phyloP scores from a whole-genome alignment of 2,113 vertebrate species.

The Platysternon megacephalum region DNA sequence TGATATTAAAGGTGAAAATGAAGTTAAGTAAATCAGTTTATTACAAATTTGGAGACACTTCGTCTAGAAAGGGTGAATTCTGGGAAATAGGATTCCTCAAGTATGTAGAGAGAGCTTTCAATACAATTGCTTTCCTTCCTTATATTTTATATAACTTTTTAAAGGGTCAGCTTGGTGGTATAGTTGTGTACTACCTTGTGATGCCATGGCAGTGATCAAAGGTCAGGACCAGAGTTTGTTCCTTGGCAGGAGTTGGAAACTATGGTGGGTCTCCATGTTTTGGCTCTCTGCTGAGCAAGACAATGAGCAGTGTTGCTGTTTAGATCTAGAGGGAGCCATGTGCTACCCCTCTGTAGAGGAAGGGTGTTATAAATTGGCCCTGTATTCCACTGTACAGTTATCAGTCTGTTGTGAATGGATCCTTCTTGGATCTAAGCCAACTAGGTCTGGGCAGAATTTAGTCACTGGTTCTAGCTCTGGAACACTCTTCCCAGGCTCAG shows the following conservation, averaged over 20 bases:
- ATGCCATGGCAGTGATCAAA: rapidly evolving
- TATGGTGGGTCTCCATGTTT: neutral
- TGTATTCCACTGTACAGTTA: rapidly evolving
- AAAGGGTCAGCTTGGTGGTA: neutral
- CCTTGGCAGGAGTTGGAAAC: neutral
- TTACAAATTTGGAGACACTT: neutral
- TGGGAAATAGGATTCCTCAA: neutral
- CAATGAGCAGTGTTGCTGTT: rapidly evolving
- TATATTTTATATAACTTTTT: neutral
- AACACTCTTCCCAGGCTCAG: neutral
- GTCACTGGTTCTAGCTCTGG: neutral
- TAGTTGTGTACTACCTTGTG: neutral
- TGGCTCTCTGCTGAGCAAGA: neutral
- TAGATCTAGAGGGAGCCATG: rapidly evolving
- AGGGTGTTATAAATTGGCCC: no score
- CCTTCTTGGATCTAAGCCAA: neutral
- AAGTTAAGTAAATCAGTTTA: neutral
- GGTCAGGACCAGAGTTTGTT: neutral
- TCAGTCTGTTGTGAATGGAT: rapidly evolving
- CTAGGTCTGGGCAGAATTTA: neutral
- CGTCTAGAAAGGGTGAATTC: neutral
- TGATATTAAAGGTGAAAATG: neutral
- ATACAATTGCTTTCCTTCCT: neutral
- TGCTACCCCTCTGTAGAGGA: neutral
- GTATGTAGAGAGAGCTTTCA: neutral